Evolutionary conservation across 2,888 invertebrate species (phyloP), one percentile per base, ranked within the genome.

Genomic region (Pasiphila rectangulata): DNA sequence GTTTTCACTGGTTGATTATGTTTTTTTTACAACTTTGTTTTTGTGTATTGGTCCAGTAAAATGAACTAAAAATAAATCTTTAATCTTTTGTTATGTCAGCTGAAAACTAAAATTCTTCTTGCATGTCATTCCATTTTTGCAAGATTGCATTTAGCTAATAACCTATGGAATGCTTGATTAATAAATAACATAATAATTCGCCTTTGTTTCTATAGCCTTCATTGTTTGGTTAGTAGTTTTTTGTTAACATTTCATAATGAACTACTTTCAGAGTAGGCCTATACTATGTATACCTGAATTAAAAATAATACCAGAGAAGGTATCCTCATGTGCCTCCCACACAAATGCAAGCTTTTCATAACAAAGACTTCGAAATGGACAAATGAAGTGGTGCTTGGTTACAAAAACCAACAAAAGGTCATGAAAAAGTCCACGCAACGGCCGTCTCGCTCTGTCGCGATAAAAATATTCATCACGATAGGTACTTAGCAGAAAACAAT

Each of bases 381-480:
- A 32, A 29, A 30, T 21, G 13, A 24, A 38, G 40, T 38, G 15
- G 21, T 45, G 30, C 46, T 27, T 60, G 30, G 40, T 42, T 51
- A 55, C 59, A 54, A 44, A 57, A 56, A 39, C 67, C 61, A 72
- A 79, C 75, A 82, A 81, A 81, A 75, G 70, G 67, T 73, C 67
- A 63, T 55, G 64, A 71, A 72, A 70, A 70, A 73, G 67, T 69
- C 69, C 67, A 75, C 71, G 72, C 79, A 84, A 79, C 81, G 76
- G 78, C 79, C 66, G 56, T 85, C 86, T 80, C 85, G 55, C 73
- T 86, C 84, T 75, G 62, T 61, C 79, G 64, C 67, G 79, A 82
- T 81, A 83, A 83, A 84, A 84, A 81, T 83, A 83, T 76, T 79
- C 75, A 32, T 16, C 30, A 75, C 72, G 76, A 77, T 77, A n/a